A percentile compares a stretch with the other conserved stretches of the same genome.
Evolutionary conservation across 2,888 invertebrate species (phyloP).

Genomic region (Entomobrya proxima): DNA sequence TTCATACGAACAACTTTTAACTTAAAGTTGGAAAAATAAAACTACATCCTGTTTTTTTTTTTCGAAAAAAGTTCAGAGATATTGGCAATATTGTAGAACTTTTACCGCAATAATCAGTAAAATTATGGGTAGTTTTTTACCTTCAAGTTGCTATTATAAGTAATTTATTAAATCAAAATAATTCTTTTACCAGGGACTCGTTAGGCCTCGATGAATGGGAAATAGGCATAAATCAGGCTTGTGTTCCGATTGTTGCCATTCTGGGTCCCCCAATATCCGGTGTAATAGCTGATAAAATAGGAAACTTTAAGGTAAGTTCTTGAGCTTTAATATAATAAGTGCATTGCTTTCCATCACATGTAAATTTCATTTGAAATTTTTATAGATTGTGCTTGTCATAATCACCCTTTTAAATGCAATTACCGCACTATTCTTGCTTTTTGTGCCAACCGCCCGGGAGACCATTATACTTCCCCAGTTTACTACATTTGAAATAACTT

Average conservation of each 20-base stretch:
- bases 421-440: slow-evolving; percentile 83
- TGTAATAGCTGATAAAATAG: slow-evolving; percentile 87
- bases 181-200: no score
- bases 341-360: slow-evolving; percentile 1
- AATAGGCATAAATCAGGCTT: slow-evolving; percentile 88
- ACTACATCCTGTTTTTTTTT: no score
- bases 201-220: slow-evolving; percentile 88
- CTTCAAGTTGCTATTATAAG: no score
- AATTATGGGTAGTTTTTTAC: no score
- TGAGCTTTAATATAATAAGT: no score
- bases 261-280: slow-evolving; percentile 88
- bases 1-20: no score
- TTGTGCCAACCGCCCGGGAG: slow-evolving; percentile 85
- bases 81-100: no score
- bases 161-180: no score
- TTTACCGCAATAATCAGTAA: no score
- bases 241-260: slow-evolving; percentile 86
- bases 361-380: background rate
- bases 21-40: no score
- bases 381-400: slow-evolving; percentile 83
- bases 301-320: slow-evolving; percentile 86
- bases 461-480: slow-evolving; percentile 83
- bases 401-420: slow-evolving; percentile 84
- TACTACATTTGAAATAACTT: slow-evolving; percentile 81
- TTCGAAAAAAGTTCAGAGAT: no score